Base-by-base conservation (phyloP, 35 echinoderm and acorn worm genomes). In the Apostichopus parvimensis region DNA sequence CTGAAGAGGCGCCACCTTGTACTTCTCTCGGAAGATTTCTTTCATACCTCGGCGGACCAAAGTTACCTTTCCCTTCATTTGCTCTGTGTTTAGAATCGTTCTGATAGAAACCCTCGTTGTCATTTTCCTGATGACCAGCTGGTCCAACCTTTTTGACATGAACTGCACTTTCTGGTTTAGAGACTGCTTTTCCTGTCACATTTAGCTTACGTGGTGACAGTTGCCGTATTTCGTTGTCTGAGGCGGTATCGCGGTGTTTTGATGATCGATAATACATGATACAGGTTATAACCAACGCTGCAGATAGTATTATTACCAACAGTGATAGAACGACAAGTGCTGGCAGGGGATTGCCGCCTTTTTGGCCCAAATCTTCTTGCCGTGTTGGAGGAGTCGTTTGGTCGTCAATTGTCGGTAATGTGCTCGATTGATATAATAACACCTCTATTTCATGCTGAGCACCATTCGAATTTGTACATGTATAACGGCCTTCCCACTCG, bases 401-500 rank as follows among this genome's bases (percentile, higher is more conserved):
- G 9, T 17, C 4, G 8, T 54, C 52, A 45, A 56, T 1, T 8
- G 53, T 12, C 9, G 55, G 25, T 15, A 34, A 14, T 8, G 78
- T 13, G 25, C 5, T 14, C 4, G 15, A 13, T 28, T 11, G 45
- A 45, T 56, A 18, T 12, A 34, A 55, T 18, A 17, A 82, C 10
- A 82, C 18, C 6, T 9, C n/a, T 55, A 55, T 6, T 82, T 82
- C 45, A 55, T 55, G 17, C 52, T 18, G 18, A 82, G 5, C 9
- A 56, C 18, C n/a, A 34, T 34, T 34, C 28, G 28, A 34, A 34
- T 34, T 34, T 34, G 28, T 84, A 84, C 81, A 84, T 22, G 15
- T n/a, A 59, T 84, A 84, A 58, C 8, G 18, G 57, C 81, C 81
- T 55, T 84, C 17, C 81, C 81, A 84, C 4, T 59, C 54, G 81